Base-by-base conservation (phyloP, 2,797 vertebrate species). In the Holocentrus rufus region DNA sequence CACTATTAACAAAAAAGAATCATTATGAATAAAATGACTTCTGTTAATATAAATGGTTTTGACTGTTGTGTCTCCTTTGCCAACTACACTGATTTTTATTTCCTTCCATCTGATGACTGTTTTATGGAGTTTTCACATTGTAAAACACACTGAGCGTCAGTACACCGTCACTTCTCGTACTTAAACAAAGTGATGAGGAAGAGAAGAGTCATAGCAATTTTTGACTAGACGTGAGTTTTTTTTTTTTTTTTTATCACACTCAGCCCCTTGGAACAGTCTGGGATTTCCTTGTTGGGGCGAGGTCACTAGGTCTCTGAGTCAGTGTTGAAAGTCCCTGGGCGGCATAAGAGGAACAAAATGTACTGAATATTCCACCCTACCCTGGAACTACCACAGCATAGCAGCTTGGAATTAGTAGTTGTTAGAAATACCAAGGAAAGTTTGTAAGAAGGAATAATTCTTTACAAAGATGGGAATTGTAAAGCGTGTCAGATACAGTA, bases 221-320 rank as follows among this genome's bases (percentile, higher is more conserved):
- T 52, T 23, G 15, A 54, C 59, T 58, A 77, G 55, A 83, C 77
- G 77, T 82, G 8, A 70, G 68, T 39, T 8, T 39, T 8, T 39
- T 39, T 39, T 39, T 39, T 39, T 39, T 39, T 39, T 31, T 31
- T 18, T 13, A 60, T 72, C 61, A 58, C 70, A 54, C 66, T 77
- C 55, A 46, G 76, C 39, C 70, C 1, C 65, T 80, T 75, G 80
- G 74, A 89, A 87, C 83, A 69, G 74, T 84, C 67, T 80, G 89
- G 91, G 89, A 88, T 92, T 93, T 93, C 92, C 92, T 92, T 70
- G 87, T 78, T 69, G 75, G 76, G 88, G 88, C 83, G 87, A 90
- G 85, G 89, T 88, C 88, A 91, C 55, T 42, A 14, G 79, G 84
- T 77, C 67, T 84, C 77, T 92, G 91, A 92, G 88, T 93, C 92